Conservation (phyloP, 2,888 invertebrate species). For the Tetropium fuscum region DNA sequence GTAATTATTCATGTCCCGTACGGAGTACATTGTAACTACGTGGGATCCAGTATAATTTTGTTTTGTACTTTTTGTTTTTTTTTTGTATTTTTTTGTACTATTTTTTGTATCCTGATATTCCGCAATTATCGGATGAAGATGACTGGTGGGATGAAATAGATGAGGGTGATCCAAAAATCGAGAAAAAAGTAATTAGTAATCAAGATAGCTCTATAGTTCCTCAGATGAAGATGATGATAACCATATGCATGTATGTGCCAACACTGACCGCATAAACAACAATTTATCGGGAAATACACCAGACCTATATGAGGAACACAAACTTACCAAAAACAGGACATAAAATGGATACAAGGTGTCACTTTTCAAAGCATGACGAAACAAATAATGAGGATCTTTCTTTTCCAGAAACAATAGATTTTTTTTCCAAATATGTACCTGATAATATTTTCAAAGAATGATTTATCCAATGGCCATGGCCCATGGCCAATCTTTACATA, state of each 20-base stretch:
- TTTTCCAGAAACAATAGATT: background rate
- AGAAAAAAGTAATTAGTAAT: background rate
- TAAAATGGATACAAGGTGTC: background rate
- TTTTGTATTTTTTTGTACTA: background rate
- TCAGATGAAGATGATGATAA: background rate
- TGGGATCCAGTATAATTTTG: background rate
- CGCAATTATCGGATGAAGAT: background rate
- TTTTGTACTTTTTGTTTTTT: background rate
- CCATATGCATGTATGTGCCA: background rate
- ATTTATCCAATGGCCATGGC: too few relatives aligned
- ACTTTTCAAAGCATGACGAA: background rate
- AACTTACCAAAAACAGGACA: background rate
- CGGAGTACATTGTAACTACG: background rate
- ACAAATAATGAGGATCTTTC: background rate
- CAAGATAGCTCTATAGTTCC: background rate
- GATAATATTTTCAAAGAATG: background rate
- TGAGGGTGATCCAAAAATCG: background rate
- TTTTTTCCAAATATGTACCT: background rate
- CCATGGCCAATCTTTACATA: background rate
- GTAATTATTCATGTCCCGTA: background rate
- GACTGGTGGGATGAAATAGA: background rate
- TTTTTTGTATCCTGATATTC: background rate
- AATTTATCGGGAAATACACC: background rate
- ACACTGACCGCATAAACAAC: background rate
- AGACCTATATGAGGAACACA: background rate